These are phyloP conservation scores for Berghia stephanieae DNA, from an alignment of 1,140 invertebrate genomes.

Conservation along the genomic window DNA sequence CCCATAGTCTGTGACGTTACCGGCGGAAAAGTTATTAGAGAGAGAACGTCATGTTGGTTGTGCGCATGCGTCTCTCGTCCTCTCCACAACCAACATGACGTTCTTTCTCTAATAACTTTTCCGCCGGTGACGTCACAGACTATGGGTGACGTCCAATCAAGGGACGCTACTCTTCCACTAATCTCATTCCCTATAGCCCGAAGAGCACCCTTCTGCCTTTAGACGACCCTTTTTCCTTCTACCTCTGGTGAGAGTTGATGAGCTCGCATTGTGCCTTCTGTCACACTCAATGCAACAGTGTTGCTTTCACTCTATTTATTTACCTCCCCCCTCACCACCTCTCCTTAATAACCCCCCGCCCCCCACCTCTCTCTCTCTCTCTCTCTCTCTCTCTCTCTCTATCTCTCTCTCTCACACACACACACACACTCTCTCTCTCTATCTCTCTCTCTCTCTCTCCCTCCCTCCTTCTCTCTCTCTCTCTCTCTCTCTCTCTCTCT, in stretches of 20 bases:
- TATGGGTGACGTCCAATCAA: no score
- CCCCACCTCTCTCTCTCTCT: neutral
- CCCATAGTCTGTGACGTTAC: no score
- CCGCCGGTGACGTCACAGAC: no score
- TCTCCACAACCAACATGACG: no score
- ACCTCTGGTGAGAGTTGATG: neutral
- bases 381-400: neutral
- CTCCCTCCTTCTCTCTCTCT: constrained; percentile 20
- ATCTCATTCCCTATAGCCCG: no score
- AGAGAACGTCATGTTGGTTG: no score
- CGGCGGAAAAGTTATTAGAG: no score
- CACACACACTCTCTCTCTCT: neutral
- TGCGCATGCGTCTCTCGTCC: no score
- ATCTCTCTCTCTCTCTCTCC: neutral
- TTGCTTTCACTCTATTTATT: neutral
- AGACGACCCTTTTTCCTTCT: neutral
- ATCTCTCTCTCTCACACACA: no score
- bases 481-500: neutral
- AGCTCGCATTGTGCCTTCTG: neutral
- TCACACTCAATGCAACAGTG: no score
- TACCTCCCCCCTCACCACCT: neutral
- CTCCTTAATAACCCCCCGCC: neutral
- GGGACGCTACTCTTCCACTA: no score
- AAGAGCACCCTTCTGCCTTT: neutral
- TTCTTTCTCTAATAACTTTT: no score